Base-by-base conservation (phyloP, 1,140 invertebrate species). In the Drosophila kanapiae region DNA sequence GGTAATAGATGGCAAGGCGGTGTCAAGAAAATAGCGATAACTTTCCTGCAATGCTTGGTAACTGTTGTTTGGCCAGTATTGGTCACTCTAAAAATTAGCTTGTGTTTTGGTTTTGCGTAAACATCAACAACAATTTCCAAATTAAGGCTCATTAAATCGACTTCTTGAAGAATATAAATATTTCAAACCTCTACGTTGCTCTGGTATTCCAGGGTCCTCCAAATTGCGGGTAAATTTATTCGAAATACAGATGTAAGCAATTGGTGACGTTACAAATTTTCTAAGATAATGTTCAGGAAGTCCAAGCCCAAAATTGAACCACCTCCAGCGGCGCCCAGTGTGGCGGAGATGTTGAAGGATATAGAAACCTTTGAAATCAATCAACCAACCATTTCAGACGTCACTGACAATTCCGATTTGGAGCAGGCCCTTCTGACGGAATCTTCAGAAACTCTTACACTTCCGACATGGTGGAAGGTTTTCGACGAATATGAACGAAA, bases 401-500 rank as follows among this genome's bases (percentile, higher is more conserved):
- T 13, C 18, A 49, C 18, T 9, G 82, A 37, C 9, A 72, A 38
- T 13, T 49, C 51, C 6, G 85, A 75, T 33, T 37, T 91, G 65
- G 86, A 90, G 23, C 51, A 81, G 9, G 59, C 54, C 2, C 51
- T 88, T 9, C 74, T 90, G 4, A 81, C 78, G 0, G 85, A 90
- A 8, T 38, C 53, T 11, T 8, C 78, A 70, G 2, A 82, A 74
- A 29, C 75, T 6, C 37, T 88, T 3, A 13, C 69, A 0, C 61
- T 90, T 2, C 49, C 72, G 7, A 68, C 64, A 0, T 90, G 85
- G 85, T 90, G 85, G 86, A 64, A 85, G 18, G 47, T 82, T 13
- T 90, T 91, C 18, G 85, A 90, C 43, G 75, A 74, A 53, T 90
- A 91, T 16, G 85, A 90, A 29, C 70, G 67, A n/a, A 91, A 85